These are phyloP conservation scores for Xerus rutilus DNA, from an alignment of 2,797 vertebrate genomes.

Conservation along the genomic window DNA sequence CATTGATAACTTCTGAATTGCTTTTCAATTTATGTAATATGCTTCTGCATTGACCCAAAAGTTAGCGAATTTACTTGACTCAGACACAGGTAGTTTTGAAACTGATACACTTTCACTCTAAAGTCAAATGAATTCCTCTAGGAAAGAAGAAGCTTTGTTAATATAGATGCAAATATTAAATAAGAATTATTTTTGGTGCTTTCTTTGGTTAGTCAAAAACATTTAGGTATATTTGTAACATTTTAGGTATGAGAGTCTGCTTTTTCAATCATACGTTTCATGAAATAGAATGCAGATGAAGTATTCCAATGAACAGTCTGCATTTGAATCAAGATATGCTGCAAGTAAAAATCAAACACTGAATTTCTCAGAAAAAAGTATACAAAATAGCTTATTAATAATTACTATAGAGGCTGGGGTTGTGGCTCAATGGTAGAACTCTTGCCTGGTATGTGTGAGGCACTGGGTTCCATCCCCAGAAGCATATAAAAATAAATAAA, in stretches of 20 bases:
- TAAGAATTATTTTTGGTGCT: not conserved
- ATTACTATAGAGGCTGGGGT: no score
- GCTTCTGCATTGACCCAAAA: not conserved
- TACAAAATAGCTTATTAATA: no score
- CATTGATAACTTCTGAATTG: not conserved
- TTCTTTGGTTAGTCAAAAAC: not conserved
- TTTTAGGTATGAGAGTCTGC: not conserved
- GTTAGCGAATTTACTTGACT: not conserved
- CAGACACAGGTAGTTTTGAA: not conserved
- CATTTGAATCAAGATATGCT: not conserved
- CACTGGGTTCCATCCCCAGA: no score
- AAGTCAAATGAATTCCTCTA: constrained; percentile 10
- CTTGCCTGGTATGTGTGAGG: no score
- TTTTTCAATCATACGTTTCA: not conserved
- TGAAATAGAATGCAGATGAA: not conserved
- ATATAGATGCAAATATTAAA: constrained; percentile 8
- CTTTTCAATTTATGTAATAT: not conserved
- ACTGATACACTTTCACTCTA: not conserved
- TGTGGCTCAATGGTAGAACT: no score
- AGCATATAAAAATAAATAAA: no score
- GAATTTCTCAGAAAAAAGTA: not conserved
- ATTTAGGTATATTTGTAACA: not conserved
- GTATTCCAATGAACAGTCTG: not conserved
- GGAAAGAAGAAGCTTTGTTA: not conserved
- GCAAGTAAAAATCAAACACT: constrained; percentile 5